Percentiles rank a stretch among this genome's conserved stretches.
These are phyloP conservation scores for Thymallus thymallus DNA, from an alignment of 2,113 vertebrate genomes.

Conservation along the genomic window DNA sequence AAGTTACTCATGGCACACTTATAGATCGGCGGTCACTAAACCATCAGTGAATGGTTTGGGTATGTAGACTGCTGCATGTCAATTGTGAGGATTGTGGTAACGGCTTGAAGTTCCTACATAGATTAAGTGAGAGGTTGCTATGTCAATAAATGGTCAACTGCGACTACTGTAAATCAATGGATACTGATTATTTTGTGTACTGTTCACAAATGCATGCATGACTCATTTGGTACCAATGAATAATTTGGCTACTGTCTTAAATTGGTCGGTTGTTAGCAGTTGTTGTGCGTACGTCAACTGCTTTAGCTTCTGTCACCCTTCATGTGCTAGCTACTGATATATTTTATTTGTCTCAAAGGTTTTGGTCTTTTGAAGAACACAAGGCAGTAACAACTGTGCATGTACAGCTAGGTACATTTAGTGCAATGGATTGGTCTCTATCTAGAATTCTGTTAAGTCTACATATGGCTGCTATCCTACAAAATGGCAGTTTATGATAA, in stretches of 20 bases:
- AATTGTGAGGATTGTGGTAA: neutral
- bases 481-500: constrained; percentile 71
- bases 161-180: neutral
- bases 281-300: constrained; percentile 47
- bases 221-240: constrained; percentile 9
- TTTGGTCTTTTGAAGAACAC: constrained; percentile 21
- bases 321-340: neutral
- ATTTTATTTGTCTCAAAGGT: neutral
- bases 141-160: neutral
- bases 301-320: neutral
- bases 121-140: neutral
- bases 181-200: neutral
- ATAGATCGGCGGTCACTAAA: constrained; percentile 57
- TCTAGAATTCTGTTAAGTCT: constrained; percentile 45
- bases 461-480: constrained; percentile 80
- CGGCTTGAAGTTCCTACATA: constrained; percentile 21
- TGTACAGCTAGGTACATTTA: constrained; percentile 49
- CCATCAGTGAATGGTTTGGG: constrained; percentile 40
- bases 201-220: constrained; percentile 39
- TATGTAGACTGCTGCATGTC: neutral
- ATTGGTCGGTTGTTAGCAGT: constrained; percentile 25
- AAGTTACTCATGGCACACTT: constrained; percentile 60
- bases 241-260: constrained; percentile 29
- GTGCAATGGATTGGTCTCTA: constrained; percentile 59
- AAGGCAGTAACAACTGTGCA: constrained; percentile 47